Percentiles rank a stretch among this genome's conserved stretches.
phyloP scores from a whole-genome alignment of 64 coral and sea anemone species.

The Orbicella faveolata region DNA sequence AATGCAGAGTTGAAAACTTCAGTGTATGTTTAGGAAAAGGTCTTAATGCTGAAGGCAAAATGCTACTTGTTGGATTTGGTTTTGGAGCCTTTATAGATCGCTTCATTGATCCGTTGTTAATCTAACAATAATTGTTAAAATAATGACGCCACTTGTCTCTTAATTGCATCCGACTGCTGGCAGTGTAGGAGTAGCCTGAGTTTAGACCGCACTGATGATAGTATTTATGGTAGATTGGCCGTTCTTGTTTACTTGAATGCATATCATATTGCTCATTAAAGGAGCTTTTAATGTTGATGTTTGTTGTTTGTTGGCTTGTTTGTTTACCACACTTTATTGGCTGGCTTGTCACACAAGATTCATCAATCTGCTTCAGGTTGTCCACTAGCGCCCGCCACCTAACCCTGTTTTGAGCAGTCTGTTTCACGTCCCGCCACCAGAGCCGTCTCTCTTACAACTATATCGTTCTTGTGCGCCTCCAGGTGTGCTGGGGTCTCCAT shows the following conservation, averaged over 20 bases:
- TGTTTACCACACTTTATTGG: no score
- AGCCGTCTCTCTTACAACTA: no score
- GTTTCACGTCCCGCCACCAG: no score
- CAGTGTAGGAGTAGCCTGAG: background rate
- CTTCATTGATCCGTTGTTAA: background rate
- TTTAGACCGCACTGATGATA: background rate
- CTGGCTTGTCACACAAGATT: no score
- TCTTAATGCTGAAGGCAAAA: background rate
- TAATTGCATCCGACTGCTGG: background rate
- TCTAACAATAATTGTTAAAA: background rate
- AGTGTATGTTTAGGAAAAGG: background rate
- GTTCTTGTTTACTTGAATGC: constrained; percentile 12
- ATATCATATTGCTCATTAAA: constrained; percentile 37
- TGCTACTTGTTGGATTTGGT: background rate
- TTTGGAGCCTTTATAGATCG: background rate
- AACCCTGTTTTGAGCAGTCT: no score
- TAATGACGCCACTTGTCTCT: background rate
- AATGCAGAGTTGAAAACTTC: background rate
- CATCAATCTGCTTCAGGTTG: no score
- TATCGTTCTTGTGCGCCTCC: no score
- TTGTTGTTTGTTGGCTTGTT: background rate
- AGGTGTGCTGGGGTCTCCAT: no score
- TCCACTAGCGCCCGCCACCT: no score
- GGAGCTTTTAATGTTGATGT: background rate
- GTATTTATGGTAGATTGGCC: background rate